Conservation (phyloP, 2,888 invertebrate genomes). For the Tipula vernalis region DNA sequence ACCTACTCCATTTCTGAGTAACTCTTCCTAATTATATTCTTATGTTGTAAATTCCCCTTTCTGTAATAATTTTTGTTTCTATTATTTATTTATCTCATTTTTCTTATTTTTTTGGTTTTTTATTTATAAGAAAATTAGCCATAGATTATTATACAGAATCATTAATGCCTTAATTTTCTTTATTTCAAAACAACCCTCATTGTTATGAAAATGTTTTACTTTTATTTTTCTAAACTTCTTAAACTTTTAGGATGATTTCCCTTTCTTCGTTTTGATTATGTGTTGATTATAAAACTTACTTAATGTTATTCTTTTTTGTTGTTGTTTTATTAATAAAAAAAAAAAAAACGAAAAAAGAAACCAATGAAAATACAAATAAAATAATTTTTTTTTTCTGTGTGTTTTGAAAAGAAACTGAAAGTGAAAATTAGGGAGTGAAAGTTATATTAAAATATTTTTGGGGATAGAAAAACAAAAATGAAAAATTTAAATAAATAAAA, state of each 20-base stretch:
- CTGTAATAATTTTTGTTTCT: not conserved
- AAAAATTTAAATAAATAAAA: not conserved
- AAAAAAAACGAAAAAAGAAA: not conserved
- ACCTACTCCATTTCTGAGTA: not conserved
- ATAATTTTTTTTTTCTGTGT: not conserved
- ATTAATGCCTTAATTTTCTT: constrained; percentile 4
- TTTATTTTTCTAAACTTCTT: not conserved
- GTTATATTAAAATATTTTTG: not conserved
- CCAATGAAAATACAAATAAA: not conserved
- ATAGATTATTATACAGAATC: constrained; percentile 4
- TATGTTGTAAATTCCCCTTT: not conserved
- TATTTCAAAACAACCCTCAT: constrained; percentile 4
- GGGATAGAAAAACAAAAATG: not conserved
- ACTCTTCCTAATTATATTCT: not conserved
- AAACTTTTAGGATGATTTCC: not conserved
- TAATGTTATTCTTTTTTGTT: not conserved
- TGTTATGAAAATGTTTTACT: not conserved
- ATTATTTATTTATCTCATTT: not conserved
- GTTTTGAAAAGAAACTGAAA: not conserved
- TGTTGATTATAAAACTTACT: constrained; percentile 4
- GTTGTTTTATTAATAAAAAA: not conserved
- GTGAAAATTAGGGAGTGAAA: not conserved
- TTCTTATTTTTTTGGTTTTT: not conserved
- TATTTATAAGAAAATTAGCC: not conserved
- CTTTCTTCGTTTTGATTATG: not conserved